These are phyloP conservation scores for Siniperca knerii DNA, from an alignment of 2,113 vertebrate genomes.

Conservation along the genomic window DNA sequence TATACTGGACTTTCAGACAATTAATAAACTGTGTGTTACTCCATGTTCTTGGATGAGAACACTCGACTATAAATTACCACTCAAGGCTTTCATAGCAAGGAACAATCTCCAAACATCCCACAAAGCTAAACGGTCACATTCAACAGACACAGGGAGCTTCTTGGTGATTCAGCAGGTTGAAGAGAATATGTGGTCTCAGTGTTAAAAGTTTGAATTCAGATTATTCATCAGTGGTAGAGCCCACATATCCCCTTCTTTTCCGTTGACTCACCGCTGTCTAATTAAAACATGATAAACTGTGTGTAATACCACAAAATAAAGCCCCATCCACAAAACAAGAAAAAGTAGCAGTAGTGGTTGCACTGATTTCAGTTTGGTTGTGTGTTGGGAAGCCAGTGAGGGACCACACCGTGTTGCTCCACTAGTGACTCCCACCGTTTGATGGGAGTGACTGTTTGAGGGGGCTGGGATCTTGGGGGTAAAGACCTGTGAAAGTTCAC, in stretches of 20 bases:
- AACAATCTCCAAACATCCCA: not conserved
- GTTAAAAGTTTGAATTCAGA: not conserved
- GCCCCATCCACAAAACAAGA: too few relatives aligned
- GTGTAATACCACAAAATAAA: too few relatives aligned
- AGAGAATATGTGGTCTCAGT: not conserved
- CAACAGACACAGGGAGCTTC: not conserved
- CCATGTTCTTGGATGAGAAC: constrained; percentile 35
- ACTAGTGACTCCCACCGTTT: too few relatives aligned
- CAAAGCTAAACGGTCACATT: not conserved
- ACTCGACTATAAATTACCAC: constrained; percentile 26
- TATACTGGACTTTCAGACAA: not conserved
- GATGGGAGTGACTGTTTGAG: too few relatives aligned
- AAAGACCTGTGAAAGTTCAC: too few relatives aligned
- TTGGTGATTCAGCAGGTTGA: not conserved
- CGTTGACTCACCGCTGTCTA: not conserved
- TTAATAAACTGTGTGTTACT: constrained; percentile 13
- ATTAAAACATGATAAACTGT: not conserved
- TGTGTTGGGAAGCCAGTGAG: too few relatives aligned
- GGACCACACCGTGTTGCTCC: too few relatives aligned
- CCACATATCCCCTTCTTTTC: not conserved
- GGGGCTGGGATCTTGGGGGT: too few relatives aligned
- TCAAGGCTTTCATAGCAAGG: not conserved
- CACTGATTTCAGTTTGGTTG: too few relatives aligned
- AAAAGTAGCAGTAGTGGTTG: too few relatives aligned
- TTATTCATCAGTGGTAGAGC: not conserved